Percentiles rank a stretch among this genome's conserved stretches.
Conservation (phyloP, 1,140 invertebrate species). For the Drosophila mauritiana region DNA sequence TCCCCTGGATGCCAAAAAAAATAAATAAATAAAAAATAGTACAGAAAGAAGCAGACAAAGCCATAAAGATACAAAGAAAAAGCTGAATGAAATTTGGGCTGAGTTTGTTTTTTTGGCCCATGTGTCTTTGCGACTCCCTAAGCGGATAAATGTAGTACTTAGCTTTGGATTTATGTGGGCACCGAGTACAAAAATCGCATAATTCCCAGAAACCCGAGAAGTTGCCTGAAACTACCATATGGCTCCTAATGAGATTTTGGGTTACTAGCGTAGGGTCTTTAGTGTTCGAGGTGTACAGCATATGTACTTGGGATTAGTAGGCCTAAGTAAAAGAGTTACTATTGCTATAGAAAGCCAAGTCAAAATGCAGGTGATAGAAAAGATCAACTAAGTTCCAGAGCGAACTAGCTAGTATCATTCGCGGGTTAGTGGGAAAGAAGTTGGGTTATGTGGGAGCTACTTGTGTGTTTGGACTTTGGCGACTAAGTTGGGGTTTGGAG, state of each 20-base stretch:
- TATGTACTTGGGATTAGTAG: too few relatives aligned
- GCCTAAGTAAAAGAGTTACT: background rate
- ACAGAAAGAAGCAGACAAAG: conserved; percentile 1
- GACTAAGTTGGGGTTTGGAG: background rate
- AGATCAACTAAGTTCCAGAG: conserved; percentile 17
- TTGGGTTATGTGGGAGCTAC: conserved; percentile 9
- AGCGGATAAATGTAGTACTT: conserved; percentile 33
- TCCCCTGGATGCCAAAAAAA: conserved; percentile 37
- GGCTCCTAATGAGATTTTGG: too few relatives aligned
- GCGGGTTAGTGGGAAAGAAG: conserved; percentile 20
- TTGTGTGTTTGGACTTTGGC: conserved; percentile 13
- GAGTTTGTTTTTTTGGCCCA: conserved; percentile 10
- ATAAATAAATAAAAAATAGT: background rate
- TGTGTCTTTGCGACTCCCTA: conserved; percentile 25
- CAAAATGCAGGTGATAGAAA: conserved; percentile 26
- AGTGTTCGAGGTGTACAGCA: too few relatives aligned
- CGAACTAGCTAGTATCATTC: conserved; percentile 22
- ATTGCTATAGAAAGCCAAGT: conserved; percentile 21
- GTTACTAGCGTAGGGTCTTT: too few relatives aligned
- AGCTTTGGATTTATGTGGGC: conserved; percentile 10
- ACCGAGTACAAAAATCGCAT: background rate
- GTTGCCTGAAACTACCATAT: too few relatives aligned
- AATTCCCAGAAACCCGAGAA: background rate
- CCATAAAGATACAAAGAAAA: conserved; percentile 7
- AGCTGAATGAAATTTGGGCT: conserved; percentile 23